Percentiles rank a stretch among this genome's conserved stretches.
Conservation (phyloP, 2,113 vertebrate genomes). For the Bufo gargarizans region DNA sequence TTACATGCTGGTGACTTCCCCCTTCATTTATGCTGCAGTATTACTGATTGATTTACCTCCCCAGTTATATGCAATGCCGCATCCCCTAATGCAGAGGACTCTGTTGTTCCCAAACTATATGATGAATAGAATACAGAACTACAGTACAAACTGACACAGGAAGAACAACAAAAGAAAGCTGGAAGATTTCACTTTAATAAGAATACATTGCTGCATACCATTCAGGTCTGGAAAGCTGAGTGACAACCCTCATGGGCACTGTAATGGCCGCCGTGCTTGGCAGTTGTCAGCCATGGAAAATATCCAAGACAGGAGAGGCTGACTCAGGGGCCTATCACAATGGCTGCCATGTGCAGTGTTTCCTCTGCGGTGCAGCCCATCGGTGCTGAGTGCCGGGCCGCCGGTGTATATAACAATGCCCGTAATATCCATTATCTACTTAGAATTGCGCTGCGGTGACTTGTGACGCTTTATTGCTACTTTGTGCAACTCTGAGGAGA, state of each 20-base stretch:
- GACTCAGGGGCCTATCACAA: neutral
- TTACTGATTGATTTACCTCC: too few relatives aligned
- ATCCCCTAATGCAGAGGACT: too few relatives aligned
- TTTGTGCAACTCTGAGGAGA: slow-evolving; percentile 7
- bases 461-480: neutral
- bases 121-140: neutral
- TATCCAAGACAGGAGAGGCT: neutral
- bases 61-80: too few relatives aligned
- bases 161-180: neutral
- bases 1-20: too few relatives aligned
- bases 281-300: neutral
- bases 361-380: neutral
- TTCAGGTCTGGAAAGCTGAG: too few relatives aligned
- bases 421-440: neutral
- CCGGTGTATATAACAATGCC: neutral
- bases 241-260: neutral
- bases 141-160: neutral
- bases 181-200: neutral
- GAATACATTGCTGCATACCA: neutral
- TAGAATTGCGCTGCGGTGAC: neutral
- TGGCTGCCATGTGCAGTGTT: too few relatives aligned
- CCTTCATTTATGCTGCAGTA: too few relatives aligned
- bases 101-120: neutral
- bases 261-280: neutral
- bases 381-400: neutral